phyloP scores from a whole-genome alignment of 2,113 vertebrate genomes.

The Leptocoma aspasia region DNA sequence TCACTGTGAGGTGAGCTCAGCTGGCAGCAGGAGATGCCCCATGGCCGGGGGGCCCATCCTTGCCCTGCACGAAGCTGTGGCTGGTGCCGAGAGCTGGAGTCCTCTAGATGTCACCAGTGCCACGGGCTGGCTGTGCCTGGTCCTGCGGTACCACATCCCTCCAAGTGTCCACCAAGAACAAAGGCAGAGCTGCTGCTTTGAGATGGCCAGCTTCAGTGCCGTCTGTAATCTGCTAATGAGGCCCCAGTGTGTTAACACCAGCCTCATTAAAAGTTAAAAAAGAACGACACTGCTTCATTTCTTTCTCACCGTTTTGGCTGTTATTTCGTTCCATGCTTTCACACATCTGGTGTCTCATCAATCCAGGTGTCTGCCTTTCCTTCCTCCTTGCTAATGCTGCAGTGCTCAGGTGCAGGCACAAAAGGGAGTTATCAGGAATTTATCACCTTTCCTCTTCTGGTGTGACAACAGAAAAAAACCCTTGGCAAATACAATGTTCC shows the following conservation, averaged over 20 bases:
- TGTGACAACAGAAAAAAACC: background rate
- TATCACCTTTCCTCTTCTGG: background rate
- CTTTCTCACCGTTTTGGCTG: background rate
- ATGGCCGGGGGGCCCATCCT: background rate
- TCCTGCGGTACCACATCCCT: background rate
- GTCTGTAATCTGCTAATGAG: background rate
- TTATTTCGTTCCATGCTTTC: background rate
- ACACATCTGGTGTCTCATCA: background rate
- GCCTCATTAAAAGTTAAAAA: background rate
- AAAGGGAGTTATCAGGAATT: background rate
- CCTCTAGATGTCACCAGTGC: conserved; percentile 60
- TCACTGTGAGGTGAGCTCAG: background rate
- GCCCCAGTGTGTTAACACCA: background rate
- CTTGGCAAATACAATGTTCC: background rate
- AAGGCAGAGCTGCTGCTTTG: background rate
- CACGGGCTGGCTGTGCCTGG: background rate
- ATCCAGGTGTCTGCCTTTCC: background rate
- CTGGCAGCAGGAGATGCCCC: background rate
- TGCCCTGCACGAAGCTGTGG: background rate
- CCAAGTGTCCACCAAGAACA: rapidly evolving
- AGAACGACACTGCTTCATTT: background rate
- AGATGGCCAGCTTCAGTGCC: background rate
- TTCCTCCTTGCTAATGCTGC: background rate
- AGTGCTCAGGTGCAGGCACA: background rate
- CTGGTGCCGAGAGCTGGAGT: background rate